phyloP scores from a whole-genome alignment of 2,797 vertebrate genomes.

The Notolepis coatsorum region DNA sequence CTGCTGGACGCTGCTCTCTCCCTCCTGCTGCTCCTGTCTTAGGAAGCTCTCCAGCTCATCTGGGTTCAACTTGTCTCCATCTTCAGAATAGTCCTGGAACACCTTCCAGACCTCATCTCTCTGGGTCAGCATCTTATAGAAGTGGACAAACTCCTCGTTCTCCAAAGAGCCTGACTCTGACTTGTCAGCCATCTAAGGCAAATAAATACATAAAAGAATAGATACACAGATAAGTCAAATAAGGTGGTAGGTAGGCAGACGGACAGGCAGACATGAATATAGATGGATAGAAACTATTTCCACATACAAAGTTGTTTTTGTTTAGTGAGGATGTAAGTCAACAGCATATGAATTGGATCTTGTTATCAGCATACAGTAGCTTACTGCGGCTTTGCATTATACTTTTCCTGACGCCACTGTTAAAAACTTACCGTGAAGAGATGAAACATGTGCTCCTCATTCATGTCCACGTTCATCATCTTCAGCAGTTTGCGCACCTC shows the following conservation, averaged over 20 bases:
- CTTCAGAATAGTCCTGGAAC: slow-evolving; percentile 90
- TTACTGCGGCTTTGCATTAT: no score
- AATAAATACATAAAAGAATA: not conserved
- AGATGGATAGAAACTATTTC: not conserved
- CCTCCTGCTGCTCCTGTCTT: slow-evolving; percentile 86
- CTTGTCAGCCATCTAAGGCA: slow-evolving; percentile 87
- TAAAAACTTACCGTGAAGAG: slow-evolving; percentile 87
- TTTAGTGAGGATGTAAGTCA: no score
- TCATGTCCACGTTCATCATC: slow-evolving; percentile 98
- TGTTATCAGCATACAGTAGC: no score
- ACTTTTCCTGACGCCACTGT: no score
- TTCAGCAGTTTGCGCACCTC: slow-evolving; percentile 90
- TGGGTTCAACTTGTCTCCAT: slow-evolving; percentile 88
- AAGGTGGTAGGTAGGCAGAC: not conserved
- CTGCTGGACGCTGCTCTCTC: slow-evolving; percentile 71
- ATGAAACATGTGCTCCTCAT: slow-evolving; percentile 85
- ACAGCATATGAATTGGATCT: no score
- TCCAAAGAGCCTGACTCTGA: slow-evolving; percentile 86
- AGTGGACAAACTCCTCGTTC: slow-evolving; percentile 92
- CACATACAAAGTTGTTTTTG: no score
- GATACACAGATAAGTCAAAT: not conserved
- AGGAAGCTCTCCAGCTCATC: slow-evolving; percentile 93
- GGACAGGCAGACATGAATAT: no score
- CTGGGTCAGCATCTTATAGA: slow-evolving; percentile 94
- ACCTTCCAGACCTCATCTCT: slow-evolving; percentile 90